Evolutionary conservation across 2,113 vertebrate genomes (phyloP).

Genomic region (Smithornis capensis): DNA sequence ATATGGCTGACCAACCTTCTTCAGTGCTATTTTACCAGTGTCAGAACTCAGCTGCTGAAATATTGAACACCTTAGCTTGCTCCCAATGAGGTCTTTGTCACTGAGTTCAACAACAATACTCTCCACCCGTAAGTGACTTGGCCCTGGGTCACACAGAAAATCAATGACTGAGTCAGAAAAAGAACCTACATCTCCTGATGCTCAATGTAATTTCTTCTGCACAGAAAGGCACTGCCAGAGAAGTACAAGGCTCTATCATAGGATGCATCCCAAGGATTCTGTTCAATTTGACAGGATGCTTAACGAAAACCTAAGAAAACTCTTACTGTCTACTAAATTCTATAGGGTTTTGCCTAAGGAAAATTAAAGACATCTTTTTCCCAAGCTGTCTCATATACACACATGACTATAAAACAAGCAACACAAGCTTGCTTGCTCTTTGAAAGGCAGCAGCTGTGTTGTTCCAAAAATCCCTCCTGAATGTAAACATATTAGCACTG

Average conservation of each 20-base stretch:
- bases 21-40: background rate
- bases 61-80: background rate
- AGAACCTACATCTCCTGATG: background rate
- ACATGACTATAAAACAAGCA: conserved; percentile 7
- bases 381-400: conserved; percentile 11
- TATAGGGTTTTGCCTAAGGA: conserved; percentile 19
- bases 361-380: conserved; percentile 40
- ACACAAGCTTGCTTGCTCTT: conserved; percentile 11
- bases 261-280: background rate
- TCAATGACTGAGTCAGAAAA: background rate
- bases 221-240: background rate
- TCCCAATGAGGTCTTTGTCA: conserved; percentile 11
- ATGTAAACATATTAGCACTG: conserved; percentile 63
- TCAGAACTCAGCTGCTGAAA: background rate
- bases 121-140: background rate
- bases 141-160: background rate
- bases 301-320: conserved; percentile 1
- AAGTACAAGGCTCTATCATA: background rate
- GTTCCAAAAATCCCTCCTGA: conserved; percentile 53
- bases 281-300: background rate
- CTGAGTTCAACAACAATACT: background rate
- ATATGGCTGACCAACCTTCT: background rate
- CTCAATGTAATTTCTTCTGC: background rate
- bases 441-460: conserved; percentile 61
- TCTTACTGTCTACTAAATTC: background rate